phyloP scores from a whole-genome alignment of 2,113 vertebrate genomes.

The Siniperca chuatsi region DNA sequence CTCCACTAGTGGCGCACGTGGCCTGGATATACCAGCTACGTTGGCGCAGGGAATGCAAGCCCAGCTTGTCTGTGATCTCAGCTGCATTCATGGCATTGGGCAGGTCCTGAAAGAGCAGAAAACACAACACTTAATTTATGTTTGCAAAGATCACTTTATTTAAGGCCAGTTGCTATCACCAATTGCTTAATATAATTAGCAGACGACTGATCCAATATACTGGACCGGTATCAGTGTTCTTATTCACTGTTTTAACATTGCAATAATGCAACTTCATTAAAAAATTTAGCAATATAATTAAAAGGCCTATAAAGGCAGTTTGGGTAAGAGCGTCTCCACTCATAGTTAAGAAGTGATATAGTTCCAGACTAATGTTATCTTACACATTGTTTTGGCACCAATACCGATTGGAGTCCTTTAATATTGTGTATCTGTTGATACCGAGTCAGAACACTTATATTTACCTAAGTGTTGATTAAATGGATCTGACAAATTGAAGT shows the following conservation, averaged over 20 bases:
- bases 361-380: not conserved
- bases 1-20: constrained; percentile 87
- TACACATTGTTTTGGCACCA: not conserved
- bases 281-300: not conserved
- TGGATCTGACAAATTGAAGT: not conserved
- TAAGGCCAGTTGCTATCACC: not conserved
- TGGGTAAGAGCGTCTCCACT: not conserved
- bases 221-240: not conserved
- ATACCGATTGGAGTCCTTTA: not conserved
- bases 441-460: not conserved
- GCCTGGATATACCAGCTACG: constrained; percentile 89
- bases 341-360: too few relatives aligned
- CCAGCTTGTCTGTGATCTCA: constrained; percentile 88
- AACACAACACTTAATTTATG: not conserved
- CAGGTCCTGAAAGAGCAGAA: constrained; percentile 80
- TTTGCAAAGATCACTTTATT: not conserved
- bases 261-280: not conserved
- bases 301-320: not conserved
- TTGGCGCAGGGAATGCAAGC: constrained; percentile 80
- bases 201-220: not conserved
- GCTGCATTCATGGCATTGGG: constrained; percentile 89
- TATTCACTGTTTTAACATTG: not conserved
- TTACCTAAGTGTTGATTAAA: not conserved
- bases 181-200: not conserved
- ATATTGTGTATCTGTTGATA: not conserved